These are phyloP conservation scores for Copsychus sechellarum DNA, from an alignment of 2,113 vertebrate species.

Conservation along the genomic window DNA sequence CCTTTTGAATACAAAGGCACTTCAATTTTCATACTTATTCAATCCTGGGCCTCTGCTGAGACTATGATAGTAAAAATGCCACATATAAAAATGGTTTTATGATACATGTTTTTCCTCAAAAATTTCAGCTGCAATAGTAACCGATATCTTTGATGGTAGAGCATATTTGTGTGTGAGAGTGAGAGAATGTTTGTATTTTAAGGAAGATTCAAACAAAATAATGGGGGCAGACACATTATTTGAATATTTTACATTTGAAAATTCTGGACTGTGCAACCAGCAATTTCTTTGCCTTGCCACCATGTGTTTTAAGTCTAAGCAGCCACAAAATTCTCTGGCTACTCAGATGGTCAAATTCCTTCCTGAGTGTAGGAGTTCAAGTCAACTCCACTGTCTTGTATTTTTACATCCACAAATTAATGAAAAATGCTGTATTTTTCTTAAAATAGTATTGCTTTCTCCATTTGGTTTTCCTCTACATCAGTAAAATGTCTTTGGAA, in stretches of 20 bases:
- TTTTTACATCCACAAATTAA: neutral
- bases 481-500: neutral
- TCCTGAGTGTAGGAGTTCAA: neutral
- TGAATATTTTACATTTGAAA: neutral
- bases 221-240: neutral
- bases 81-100: neutral
- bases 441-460: neutral
- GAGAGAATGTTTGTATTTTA: neutral
- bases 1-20: neutral
- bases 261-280: neutral
- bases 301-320: neutral
- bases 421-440: neutral
- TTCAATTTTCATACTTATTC: constrained; percentile 21
- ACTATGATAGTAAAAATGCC: neutral
- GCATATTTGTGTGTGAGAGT: neutral
- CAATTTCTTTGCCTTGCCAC: neutral
- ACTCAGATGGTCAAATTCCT: neutral
- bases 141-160: neutral
- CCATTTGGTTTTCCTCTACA: neutral
- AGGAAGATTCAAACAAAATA: neutral
- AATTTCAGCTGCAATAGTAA: neutral
- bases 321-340: neutral
- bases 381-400: neutral
- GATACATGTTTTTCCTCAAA: neutral
- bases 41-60: neutral